Percentiles rank a stretch among this genome's conserved stretches.
phyloP scores from a whole-genome alignment of 2,888 invertebrate genomes.

The Calliopum simillimum region DNA sequence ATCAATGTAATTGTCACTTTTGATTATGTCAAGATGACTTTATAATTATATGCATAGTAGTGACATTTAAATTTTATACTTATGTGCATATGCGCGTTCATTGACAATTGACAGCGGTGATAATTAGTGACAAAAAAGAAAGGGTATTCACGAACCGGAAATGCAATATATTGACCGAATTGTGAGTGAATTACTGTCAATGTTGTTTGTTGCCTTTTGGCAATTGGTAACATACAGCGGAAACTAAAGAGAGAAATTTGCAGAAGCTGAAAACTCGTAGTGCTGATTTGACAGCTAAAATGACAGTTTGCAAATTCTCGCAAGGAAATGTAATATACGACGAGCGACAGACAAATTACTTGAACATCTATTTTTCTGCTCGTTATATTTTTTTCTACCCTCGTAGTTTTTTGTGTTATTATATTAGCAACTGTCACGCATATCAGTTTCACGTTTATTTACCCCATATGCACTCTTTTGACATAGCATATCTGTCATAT shows the following conservation, averaged over 20 bases:
- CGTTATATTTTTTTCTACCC: neutral
- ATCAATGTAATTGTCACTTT: conserved; percentile 63
- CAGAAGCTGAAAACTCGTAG: conserved; percentile 33
- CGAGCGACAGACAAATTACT: neutral
- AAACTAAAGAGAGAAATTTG: conserved; percentile 22
- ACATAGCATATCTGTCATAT: conserved; percentile 24
- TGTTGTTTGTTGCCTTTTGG: neutral
- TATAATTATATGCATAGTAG: conserved; percentile 59
- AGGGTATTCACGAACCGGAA: conserved; percentile 2
- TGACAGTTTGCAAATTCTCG: conserved; percentile 25
- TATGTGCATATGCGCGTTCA: conserved; percentile 6
- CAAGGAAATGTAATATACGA: neutral
- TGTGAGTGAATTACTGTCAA: conserved; percentile 43
- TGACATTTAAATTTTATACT: conserved; percentile 50
- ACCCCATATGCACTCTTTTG: too few species aligned
- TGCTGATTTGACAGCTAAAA: conserved; percentile 52
- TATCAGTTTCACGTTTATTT: neutral
- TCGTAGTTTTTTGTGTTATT: conserved; percentile 10
- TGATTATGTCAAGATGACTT: conserved; percentile 63
- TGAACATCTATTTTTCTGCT: conserved; percentile 4
- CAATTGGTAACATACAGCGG: conserved; percentile 1
- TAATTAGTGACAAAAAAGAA: neutral
- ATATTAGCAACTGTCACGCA: conserved; percentile 37
- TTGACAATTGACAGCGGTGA: neutral
- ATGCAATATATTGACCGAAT: conserved; percentile 44